Evolutionary conservation across 2,888 invertebrate species (phyloP), one percentile per base, ranked within the genome.

Genomic region (Aquatica leii): DNA sequence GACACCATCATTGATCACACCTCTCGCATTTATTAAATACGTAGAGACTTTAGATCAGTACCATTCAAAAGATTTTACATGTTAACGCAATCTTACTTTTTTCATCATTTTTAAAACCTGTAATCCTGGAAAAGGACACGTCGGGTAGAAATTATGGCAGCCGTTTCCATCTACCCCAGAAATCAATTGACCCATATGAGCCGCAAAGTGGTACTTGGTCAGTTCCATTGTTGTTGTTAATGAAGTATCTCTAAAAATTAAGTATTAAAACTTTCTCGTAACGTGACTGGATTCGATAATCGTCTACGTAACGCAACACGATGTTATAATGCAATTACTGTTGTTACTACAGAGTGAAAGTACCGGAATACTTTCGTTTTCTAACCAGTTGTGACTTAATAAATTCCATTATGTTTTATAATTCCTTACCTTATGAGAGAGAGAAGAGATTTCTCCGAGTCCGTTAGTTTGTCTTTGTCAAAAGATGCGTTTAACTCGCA

Each of bases 101-200:
- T 87, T 87, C 84, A 88, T 86, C 84, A 88, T 86, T 75, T 85
- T 85, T 56, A 88, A 80, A 12, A 88, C 87, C 77, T 87, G 86
- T 58, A 85, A 78, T 37, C 87, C 86, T 17, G 88, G 87, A 71
- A 88, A 82, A 8, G 88, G 88, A 74, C 88, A 88, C 34, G 85
- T 84, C 12, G 88, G 88, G 73, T 87, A 88, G 78, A 88, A 88
- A 74, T 88, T 87, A 77, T 88, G 87, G 72, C 88, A 88, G 56
- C 88, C 88, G 71, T 87, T 86, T 70, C 88, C 87, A 75, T 88
- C 88, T 48, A 88, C 81, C 17, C 87, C 88, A 49, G 87, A 84
- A 64, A 88, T 86, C 67, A 88, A 80, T 78, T 88, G 88, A 60
- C 88, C 88, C 88, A 88, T 88, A 77, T 88, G 88, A 17, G 88